Percentiles rank a stretch among this genome's conserved stretches.
Conservation (phyloP, 2,113 vertebrate genomes). For the Cheirogaleus medius region DNA sequence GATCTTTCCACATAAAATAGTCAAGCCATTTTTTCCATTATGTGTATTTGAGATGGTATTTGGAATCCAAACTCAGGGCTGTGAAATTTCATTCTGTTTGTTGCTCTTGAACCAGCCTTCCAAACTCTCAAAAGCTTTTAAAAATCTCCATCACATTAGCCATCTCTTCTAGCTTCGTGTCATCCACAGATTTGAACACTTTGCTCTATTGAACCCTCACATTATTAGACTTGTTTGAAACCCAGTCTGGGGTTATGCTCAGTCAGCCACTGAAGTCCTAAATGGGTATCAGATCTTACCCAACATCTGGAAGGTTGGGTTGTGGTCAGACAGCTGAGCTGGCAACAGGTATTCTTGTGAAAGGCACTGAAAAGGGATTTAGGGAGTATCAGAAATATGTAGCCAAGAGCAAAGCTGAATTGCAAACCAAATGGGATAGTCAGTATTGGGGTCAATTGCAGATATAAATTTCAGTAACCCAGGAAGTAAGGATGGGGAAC, state of each 20-base stretch:
- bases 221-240: neutral
- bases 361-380: neutral
- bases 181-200: neutral
- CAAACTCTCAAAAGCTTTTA: neutral
- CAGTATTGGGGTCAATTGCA: neutral
- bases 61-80: neutral
- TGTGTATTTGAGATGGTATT: neutral
- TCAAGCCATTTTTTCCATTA: neutral
- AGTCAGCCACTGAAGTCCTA: neutral
- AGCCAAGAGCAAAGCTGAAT: neutral
- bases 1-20: slow-evolving; percentile 2
- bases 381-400: neutral
- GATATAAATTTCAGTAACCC: neutral
- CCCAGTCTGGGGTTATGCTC: neutral
- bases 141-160: neutral
- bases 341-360: neutral
- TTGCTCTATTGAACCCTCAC: neutral
- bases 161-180: neutral
- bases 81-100: slow-evolving; percentile 24
- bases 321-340: neutral
- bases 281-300: neutral
- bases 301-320: slow-evolving; percentile 1
- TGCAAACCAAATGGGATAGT: neutral
- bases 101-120: neutral
- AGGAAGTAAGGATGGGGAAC: neutral